Evolutionary conservation across 2,113 vertebrate species (phyloP).

Genomic region (Pachyramphus minor): DNA sequence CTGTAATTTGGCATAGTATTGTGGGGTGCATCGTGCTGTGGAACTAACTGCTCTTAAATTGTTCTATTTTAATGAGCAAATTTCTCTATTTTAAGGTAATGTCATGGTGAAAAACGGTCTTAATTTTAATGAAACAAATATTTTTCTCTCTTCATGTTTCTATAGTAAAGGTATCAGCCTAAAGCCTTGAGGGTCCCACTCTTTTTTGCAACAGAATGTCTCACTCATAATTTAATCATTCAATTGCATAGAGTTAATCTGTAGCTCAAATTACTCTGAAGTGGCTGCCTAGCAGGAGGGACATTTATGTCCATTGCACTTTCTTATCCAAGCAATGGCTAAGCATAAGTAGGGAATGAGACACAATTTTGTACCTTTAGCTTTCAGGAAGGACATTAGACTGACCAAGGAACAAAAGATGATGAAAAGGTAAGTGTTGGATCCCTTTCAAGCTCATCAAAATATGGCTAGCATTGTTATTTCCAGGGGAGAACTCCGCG

Average conservation of each 20-base stretch:
- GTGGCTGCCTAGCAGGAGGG: conserved; percentile 42
- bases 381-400: background rate
- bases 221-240: conserved; percentile 54
- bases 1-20: conserved; percentile 63
- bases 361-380: background rate
- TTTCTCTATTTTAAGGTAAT: conserved; percentile 59
- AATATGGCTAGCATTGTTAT: background rate
- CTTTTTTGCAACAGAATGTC: conserved; percentile 14
- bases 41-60: conserved; percentile 58
- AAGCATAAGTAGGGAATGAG: background rate
- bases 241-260: conserved; percentile 15
- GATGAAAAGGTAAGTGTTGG: background rate
- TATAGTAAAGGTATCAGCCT: conserved; percentile 3
- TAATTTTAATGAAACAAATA: conserved; percentile 67
- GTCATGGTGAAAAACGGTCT: conserved; percentile 52
- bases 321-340: conserved; percentile 1
- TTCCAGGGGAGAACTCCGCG: background rate
- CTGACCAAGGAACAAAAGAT: background rate
- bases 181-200: conserved; percentile 18
- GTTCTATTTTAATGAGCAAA: conserved; percentile 15
- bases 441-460: background rate
- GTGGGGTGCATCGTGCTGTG: conserved; percentile 54
- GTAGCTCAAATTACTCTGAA: conserved; percentile 46
- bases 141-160: conserved; percentile 48
- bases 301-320: conserved; percentile 27